Conservation (phyloP, 35 echinoderm and acorn worm species). For the Acanthaster planci region DNA sequence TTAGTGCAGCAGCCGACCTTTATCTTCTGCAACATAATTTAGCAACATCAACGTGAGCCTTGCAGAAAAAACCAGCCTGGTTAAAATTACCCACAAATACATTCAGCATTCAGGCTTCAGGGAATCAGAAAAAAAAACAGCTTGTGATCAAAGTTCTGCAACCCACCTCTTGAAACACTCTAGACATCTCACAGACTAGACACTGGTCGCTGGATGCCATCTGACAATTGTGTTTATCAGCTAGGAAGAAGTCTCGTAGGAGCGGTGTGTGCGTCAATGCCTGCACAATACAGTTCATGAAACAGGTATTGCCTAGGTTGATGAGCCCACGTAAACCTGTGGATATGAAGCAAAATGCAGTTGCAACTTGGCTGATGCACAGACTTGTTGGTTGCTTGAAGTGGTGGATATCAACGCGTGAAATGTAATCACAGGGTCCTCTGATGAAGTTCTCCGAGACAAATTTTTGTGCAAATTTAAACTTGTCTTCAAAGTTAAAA, state of each 20-base stretch:
- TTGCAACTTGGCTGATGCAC: not conserved
- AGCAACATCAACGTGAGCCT: no score
- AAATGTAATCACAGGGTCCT: no score
- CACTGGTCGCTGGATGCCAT: constrained; percentile 74
- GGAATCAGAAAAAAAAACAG: no score
- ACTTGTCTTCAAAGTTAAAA: no score
- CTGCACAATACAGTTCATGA: constrained; percentile 99
- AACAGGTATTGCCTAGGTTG: constrained; percentile 97
- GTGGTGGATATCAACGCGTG: not conserved
- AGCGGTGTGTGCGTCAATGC: constrained; percentile 94
- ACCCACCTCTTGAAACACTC: constrained; percentile 98
- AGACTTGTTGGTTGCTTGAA: not conserved
- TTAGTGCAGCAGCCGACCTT: no score
- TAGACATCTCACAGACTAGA: constrained; percentile 98
- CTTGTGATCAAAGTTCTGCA: no score
- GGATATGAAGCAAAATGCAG: constrained; percentile 12
- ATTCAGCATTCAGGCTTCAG: no score
- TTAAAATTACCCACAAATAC: no score
- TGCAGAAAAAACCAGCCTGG: no score
- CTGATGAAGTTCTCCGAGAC: no score
- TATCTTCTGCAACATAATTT: no score
- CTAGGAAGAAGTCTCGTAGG: constrained; percentile 94
- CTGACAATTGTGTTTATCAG: constrained; percentile 85
- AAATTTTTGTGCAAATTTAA: no score
- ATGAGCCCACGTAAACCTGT: constrained; percentile 93